These are phyloP conservation scores for pig (Sus scrofa) DNA, from an alignment of 2,113 vertebrate genomes.

Conservation along the genomic window DNA sequence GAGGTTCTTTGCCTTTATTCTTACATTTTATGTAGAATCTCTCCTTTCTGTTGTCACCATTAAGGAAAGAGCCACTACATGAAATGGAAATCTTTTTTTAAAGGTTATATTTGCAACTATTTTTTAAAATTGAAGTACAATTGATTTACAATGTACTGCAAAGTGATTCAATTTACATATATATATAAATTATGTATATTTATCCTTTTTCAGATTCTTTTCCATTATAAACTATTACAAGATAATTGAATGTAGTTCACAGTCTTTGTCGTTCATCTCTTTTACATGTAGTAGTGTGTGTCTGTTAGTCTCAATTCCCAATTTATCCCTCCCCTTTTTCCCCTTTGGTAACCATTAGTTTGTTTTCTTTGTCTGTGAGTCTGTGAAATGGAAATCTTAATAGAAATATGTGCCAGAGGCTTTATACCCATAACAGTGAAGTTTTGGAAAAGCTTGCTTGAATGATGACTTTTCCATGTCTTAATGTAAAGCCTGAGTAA, in stretches of 20 bases:
- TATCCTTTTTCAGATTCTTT: neutral
- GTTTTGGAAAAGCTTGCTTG: slow-evolving; percentile 22
- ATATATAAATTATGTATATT: too few relatives aligned
- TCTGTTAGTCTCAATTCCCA: neutral
- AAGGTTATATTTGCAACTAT: neutral
- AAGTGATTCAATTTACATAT: neutral
- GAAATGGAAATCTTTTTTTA: slow-evolving; percentile 10
- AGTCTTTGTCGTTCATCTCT: neutral
- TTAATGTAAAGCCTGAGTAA: slow-evolving; percentile 40
- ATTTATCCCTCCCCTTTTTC: neutral
- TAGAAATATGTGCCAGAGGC: neutral
- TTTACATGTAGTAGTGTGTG: neutral
- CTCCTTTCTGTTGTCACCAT: neutral
- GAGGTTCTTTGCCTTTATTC: neutral
- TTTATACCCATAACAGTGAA: neutral
- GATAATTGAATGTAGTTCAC: neutral
- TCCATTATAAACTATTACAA: neutral
- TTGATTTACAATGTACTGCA: neutral
- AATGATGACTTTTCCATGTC: neutral
- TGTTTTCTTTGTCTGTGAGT: neutral
- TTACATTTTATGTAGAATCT: neutral
- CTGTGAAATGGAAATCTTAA: slow-evolving; percentile 26
- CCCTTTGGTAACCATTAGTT: neutral
- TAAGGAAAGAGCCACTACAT: neutral
- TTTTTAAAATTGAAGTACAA: neutral